phyloP scores from a whole-genome alignment of 2,888 invertebrate species.

The Trilocha varians region DNA sequence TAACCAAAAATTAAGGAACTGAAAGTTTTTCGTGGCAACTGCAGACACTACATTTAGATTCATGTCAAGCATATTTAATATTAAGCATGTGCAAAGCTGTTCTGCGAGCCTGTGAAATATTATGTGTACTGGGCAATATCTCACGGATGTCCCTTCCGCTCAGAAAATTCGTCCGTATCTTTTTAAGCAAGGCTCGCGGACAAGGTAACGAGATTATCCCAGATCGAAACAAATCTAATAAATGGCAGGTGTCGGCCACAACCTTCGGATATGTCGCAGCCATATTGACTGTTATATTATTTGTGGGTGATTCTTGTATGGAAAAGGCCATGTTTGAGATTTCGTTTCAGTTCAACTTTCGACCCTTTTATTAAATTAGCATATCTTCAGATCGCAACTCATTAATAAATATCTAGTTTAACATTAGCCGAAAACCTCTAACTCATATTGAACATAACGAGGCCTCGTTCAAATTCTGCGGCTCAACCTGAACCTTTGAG shows the following conservation, averaged over 20 bases:
- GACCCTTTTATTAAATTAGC: too few relatives aligned
- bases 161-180: slow-evolving; percentile 16
- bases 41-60: too few relatives aligned
- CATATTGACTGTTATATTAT: slow-evolving; percentile 13
- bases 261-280: slow-evolving; percentile 33
- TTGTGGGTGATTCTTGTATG: too few relatives aligned
- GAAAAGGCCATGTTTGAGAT: too few relatives aligned
- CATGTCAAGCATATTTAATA: too few relatives aligned
- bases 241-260: slow-evolving; percentile 50
- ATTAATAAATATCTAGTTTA: background rate
- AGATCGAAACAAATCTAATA: slow-evolving; percentile 64
- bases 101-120: background rate
- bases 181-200: slow-evolving; percentile 17
- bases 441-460: too few relatives aligned
- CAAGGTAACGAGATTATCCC: slow-evolving; percentile 54
- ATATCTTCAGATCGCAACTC: background rate
- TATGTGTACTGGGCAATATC: slow-evolving; percentile 1
- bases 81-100: background rate
- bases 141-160: slow-evolving; percentile 12
- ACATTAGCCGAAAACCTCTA: too few relatives aligned
- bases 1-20: too few relatives aligned
- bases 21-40: too few relatives aligned
- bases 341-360: too few relatives aligned
- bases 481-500: background rate
- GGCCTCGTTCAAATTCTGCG: background rate